phyloP scores from a whole-genome alignment of 2,797 vertebrate species.

The Peromyscus eremicus region DNA sequence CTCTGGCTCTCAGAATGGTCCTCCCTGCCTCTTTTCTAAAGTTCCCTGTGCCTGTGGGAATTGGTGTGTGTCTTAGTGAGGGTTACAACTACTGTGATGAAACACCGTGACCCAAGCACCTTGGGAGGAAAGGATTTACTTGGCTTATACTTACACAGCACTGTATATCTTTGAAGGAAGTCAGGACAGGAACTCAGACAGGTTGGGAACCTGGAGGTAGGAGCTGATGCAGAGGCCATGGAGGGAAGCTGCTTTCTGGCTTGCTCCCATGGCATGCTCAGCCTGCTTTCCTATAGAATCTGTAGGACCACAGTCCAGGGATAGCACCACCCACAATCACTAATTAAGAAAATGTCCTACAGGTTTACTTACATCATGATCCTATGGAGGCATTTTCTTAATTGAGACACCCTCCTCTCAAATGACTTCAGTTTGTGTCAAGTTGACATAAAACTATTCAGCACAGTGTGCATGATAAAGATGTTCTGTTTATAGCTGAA shows the following conservation, averaged over 20 bases:
- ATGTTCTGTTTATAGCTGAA: neutral
- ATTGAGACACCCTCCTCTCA: neutral
- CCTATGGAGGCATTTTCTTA: neutral
- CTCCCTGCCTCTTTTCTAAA: neutral
- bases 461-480: neutral
- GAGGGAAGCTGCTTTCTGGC: neutral
- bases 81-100: neutral
- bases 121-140: neutral
- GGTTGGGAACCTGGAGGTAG: neutral
- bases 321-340: neutral
- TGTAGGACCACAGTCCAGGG: neutral
- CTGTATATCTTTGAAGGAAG: neutral
- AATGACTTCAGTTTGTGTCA: neutral
- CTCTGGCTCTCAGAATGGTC: neutral
- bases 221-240: neutral
- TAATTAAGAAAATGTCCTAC: neutral
- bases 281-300: neutral
- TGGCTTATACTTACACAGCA: too few relatives aligned
- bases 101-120: too few relatives aligned
- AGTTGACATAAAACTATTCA: neutral
- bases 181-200: neutral
- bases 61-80: too few relatives aligned
- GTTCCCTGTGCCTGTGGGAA: neutral
- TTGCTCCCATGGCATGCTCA: neutral
- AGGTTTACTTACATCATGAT: neutral